Conservation (phyloP, 2,797 vertebrate genomes). For the Schizothorax lantsangensis region DNA sequence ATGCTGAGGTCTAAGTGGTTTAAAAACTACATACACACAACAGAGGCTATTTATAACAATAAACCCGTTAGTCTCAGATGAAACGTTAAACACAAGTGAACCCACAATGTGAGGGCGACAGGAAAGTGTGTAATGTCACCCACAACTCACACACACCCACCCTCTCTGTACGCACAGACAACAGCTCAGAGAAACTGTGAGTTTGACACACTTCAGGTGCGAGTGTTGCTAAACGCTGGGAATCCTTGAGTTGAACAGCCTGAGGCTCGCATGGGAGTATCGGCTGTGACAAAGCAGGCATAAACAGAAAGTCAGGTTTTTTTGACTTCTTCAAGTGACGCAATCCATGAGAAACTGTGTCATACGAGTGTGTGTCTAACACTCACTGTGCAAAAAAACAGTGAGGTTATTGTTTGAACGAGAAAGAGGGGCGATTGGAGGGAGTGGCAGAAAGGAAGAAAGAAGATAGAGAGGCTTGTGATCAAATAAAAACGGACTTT, state of each 20-base stretch:
- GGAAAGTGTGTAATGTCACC: conserved; percentile 20
- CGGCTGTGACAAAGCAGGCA: neutral
- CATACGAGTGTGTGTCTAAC: neutral
- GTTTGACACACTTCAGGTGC: conserved; percentile 22
- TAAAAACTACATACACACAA: neutral
- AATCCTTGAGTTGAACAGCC: neutral
- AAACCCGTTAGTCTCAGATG: neutral
- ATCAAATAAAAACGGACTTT: conserved; percentile 42
- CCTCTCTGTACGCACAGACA: neutral
- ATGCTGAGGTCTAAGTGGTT: neutral
- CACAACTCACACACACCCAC: neutral
- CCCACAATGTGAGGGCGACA: neutral
- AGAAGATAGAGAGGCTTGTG: conserved; percentile 37
- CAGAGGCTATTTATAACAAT: neutral
- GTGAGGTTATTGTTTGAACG: conserved; percentile 11
- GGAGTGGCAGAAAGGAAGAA: neutral
- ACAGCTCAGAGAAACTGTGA: neutral
- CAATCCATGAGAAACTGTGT: conserved; percentile 17
- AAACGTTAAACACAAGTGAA: neutral
- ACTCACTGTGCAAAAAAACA: conserved; percentile 1
- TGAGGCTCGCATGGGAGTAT: neutral
- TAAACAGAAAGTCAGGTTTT: neutral
- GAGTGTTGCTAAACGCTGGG: neutral
- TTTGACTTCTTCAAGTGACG: conserved; percentile 7
- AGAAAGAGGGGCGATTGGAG: conserved; percentile 13